Conservation (phyloP, 2,888 invertebrate genomes). For the Perdita meconis region DNA sequence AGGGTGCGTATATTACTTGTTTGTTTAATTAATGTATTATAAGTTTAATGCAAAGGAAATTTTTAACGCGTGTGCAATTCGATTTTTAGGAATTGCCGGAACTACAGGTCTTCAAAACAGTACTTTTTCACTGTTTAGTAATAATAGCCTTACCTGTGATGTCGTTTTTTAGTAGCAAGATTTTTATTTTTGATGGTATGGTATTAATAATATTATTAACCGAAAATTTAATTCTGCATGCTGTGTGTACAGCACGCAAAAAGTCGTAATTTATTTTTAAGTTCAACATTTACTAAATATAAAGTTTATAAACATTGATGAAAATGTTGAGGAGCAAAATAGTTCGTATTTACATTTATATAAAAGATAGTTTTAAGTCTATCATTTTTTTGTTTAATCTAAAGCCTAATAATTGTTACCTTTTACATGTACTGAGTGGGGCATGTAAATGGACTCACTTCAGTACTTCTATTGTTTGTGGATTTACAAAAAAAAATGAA, state of each 20-base stretch:
- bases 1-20: constrained; percentile 40
- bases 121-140: constrained; percentile 90
- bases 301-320: constrained; percentile 9
- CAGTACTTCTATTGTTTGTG: too few species aligned
- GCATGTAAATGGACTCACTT: too few species aligned
- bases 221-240: constrained; percentile 21
- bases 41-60: background rate
- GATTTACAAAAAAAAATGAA: too few species aligned
- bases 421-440: constrained; percentile 22
- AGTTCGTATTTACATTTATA: constrained; percentile 17
- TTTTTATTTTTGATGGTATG: constrained; percentile 89
- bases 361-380: constrained; percentile 8
- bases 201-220: constrained; percentile 14
- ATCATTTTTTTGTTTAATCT: constrained; percentile 12
- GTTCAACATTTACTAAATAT: background rate
- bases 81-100: constrained; percentile 88
- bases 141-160: constrained; percentile 91
- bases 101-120: constrained; percentile 90
- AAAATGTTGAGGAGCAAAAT: constrained; percentile 3
- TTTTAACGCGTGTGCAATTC: constrained; percentile 34
- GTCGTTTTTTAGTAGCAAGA: constrained; percentile 90
- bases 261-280: constrained; percentile 1
- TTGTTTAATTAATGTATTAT: background rate
- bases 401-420: background rate
- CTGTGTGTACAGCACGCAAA: background rate